Percentiles rank a stretch among this genome's conserved stretches.
phyloP scores from a whole-genome alignment of 2,797 vertebrate genomes.

The Acanthopagrus latus region DNA sequence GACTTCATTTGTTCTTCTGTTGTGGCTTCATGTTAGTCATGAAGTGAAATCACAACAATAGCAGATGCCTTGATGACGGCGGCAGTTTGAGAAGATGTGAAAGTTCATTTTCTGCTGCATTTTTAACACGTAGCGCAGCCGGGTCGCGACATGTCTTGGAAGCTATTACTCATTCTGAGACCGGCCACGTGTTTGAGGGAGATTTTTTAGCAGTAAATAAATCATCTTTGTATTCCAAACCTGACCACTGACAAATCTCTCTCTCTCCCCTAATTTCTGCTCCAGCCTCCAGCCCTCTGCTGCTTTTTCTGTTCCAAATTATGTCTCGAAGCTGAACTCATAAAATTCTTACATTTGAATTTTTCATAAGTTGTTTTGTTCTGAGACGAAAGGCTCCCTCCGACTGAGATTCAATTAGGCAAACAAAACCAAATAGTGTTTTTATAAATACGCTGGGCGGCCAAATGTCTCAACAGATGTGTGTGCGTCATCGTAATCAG shows the following conservation, averaged over 20 bases:
- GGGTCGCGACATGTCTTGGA: conserved; percentile 14
- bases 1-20: background rate
- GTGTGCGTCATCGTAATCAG: conserved; percentile 7
- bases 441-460: conserved; percentile 37
- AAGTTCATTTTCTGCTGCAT: conserved; percentile 35
- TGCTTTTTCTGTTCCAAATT: conserved; percentile 40
- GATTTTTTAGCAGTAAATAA: conserved; percentile 49
- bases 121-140: conserved; percentile 43
- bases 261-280: conserved; percentile 20
- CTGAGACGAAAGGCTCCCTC: conserved; percentile 28
- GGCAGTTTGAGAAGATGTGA: conserved; percentile 27
- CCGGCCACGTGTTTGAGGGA: background rate
- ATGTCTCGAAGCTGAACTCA: conserved; percentile 51
- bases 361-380: conserved; percentile 55
- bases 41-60: background rate
- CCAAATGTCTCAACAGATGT: conserved; percentile 33
- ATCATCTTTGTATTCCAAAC: conserved; percentile 43
- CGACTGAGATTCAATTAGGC: conserved; percentile 51
- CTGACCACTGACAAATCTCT: conserved; percentile 22
- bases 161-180: conserved; percentile 51
- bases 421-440: conserved; percentile 40
- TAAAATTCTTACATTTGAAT: conserved; percentile 44
- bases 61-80: background rate
- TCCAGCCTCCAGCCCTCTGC: conserved; percentile 15
- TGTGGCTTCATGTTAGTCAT: background rate